Percentiles rank a stretch among this genome's conserved stretches.
phyloP scores from a whole-genome alignment of 1,140 invertebrate species.

The Cheumatopsyche charites region DNA sequence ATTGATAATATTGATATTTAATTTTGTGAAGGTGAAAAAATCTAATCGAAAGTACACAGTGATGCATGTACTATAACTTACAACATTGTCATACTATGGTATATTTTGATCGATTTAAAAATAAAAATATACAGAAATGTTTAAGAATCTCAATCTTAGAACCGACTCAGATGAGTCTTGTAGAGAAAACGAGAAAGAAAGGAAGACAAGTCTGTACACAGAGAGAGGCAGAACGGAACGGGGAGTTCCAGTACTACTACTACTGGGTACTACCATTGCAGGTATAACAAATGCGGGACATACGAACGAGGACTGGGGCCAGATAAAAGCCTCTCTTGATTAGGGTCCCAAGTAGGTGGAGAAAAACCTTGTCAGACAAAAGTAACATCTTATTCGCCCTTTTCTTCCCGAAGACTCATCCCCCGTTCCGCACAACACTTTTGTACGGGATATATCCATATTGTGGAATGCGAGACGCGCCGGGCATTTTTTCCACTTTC shows the following conservation, averaged over 20 bases:
- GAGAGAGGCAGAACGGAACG: constrained; percentile 17
- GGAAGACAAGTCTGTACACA: neutral
- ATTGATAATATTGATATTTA: too few relatives aligned
- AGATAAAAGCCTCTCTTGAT: constrained; percentile 40
- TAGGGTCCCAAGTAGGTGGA: constrained; percentile 38
- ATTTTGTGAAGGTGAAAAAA: too few relatives aligned
- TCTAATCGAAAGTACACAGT: too few relatives aligned
- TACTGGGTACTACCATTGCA: constrained; percentile 30
- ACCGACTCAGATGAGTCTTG: neutral
- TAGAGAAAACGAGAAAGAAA: neutral
- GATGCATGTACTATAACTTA: too few relatives aligned
- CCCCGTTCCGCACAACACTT: neutral
- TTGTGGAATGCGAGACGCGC: constrained; percentile 13
- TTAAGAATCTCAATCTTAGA: neutral
- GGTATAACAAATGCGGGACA: constrained; percentile 36
- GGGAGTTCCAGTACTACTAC: too few relatives aligned
- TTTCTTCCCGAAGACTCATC: neutral
- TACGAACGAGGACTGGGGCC: constrained; percentile 32
- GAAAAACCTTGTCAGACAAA: constrained; percentile 39
- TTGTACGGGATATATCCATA: constrained; percentile 16
- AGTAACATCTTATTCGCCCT: constrained; percentile 37
- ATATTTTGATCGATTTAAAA: too few relatives aligned
- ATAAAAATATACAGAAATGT: too few relatives aligned
- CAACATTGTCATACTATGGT: too few relatives aligned
- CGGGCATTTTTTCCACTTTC: constrained; percentile 17